Evolutionary conservation across 2,888 invertebrate genomes (phyloP).

Genomic region (Odontomyia ornata): DNA sequence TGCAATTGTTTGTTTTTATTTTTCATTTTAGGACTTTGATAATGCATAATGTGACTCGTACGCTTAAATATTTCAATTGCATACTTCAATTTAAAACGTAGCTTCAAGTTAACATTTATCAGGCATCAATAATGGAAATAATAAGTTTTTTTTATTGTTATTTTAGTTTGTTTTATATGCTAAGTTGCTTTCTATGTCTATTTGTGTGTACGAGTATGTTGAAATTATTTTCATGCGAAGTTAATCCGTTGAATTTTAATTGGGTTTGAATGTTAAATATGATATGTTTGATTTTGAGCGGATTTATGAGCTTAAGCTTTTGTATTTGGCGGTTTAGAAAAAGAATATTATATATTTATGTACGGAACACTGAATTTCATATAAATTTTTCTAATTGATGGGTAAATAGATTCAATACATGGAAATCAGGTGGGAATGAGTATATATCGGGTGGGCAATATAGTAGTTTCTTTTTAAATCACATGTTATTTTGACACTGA

Average conservation of each 20-base stretch:
- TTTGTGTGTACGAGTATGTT: not conserved
- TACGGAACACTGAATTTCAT: too few relatives aligned
- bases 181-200: not conserved
- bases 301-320: not conserved
- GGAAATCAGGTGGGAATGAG: too few relatives aligned
- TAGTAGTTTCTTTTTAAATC: too few relatives aligned
- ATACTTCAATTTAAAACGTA: not conserved
- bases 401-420: too few relatives aligned
- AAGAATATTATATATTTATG: too few relatives aligned
- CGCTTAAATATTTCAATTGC: not conserved
- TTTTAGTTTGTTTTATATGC: not conserved
- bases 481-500: too few relatives aligned
- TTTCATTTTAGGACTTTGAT: not conserved
- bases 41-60: not conserved
- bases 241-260: not conserved
- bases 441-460: too few relatives aligned
- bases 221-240: not conserved
- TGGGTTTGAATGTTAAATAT: not conserved
- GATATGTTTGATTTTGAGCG: not conserved
- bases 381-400: too few relatives aligned
- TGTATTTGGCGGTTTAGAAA: too few relatives aligned
- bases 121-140: not conserved
- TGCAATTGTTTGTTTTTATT: not conserved
- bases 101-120: not conserved
- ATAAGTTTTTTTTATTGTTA: too few relatives aligned